Evolutionary conservation across 2,113 vertebrate species (phyloP).

Genomic region (Lycaon pictus): DNA sequence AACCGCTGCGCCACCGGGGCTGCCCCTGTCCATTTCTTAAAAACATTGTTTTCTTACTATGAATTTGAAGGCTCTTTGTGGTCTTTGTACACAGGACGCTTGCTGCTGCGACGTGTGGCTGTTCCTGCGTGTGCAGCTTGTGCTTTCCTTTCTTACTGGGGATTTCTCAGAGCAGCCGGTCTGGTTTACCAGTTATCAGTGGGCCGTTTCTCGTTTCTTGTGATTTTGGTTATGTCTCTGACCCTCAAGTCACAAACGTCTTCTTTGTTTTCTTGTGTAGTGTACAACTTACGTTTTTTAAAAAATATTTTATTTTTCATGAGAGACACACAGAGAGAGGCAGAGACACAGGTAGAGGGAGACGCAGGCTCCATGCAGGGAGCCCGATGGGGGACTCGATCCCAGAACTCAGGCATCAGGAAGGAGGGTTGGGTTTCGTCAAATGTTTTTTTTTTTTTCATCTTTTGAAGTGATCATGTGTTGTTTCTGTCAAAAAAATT

Average conservation of each 20-base stretch:
- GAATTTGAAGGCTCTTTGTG: neutral
- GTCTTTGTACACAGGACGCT: too few species aligned
- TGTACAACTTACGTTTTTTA: neutral
- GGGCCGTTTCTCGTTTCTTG: too few species aligned
- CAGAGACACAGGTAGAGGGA: too few species aligned
- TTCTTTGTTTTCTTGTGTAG: neutral
- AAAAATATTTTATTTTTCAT: too few species aligned
- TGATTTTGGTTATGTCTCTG: neutral
- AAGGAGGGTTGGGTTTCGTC: neutral
- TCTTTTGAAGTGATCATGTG: neutral
- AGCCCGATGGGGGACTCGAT: too few species aligned
- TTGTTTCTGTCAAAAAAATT: neutral
- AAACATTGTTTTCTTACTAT: neutral
- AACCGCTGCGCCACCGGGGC: too few species aligned
- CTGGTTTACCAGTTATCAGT: neutral
- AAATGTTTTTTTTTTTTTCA: neutral
- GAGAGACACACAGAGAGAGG: too few species aligned
- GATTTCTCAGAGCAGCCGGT: neutral
- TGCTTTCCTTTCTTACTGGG: neutral
- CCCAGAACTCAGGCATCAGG: neutral
- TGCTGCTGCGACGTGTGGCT: too few species aligned
- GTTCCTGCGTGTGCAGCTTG: neutral
- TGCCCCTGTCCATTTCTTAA: too few species aligned
- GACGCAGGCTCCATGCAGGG: too few species aligned
- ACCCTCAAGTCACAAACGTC: neutral